Percentiles rank a stretch among this genome's conserved stretches.
phyloP scores from a whole-genome alignment of 2,113 vertebrate genomes.

The Climacteris rufus region DNA sequence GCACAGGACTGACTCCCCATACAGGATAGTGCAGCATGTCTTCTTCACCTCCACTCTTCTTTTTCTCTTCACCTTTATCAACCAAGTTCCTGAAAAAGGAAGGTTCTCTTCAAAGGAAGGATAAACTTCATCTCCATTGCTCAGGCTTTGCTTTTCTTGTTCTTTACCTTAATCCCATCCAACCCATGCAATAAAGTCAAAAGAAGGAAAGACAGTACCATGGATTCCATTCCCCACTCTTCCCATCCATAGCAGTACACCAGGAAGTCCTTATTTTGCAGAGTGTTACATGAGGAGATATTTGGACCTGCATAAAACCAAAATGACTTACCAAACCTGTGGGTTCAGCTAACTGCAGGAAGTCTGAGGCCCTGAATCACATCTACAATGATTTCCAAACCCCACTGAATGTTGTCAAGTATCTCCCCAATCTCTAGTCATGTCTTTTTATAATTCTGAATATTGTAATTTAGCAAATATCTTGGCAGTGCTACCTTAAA shows the following conservation, averaged over 20 bases:
- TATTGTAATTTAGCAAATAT: background rate
- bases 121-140: background rate
- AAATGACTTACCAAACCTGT: background rate
- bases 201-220: background rate
- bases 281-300: background rate
- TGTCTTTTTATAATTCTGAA: background rate
- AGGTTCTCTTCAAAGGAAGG: background rate
- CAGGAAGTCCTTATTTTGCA: background rate
- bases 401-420: background rate
- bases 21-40: background rate
- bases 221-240: background rate
- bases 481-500: background rate
- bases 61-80: background rate
- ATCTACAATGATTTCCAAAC: background rate
- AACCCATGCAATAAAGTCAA: background rate
- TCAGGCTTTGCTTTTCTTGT: background rate
- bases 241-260: background rate
- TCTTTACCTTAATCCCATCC: background rate
- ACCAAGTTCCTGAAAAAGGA: background rate
- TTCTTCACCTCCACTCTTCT: background rate
- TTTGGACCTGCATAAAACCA: background rate
- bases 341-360: background rate
- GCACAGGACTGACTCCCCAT: background rate
- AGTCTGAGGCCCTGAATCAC: background rate
- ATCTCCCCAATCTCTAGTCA: background rate